These are phyloP conservation scores for Campopleginae sp. DNA, from an alignment of 2,888 invertebrate species.

Conservation along the genomic window DNA sequence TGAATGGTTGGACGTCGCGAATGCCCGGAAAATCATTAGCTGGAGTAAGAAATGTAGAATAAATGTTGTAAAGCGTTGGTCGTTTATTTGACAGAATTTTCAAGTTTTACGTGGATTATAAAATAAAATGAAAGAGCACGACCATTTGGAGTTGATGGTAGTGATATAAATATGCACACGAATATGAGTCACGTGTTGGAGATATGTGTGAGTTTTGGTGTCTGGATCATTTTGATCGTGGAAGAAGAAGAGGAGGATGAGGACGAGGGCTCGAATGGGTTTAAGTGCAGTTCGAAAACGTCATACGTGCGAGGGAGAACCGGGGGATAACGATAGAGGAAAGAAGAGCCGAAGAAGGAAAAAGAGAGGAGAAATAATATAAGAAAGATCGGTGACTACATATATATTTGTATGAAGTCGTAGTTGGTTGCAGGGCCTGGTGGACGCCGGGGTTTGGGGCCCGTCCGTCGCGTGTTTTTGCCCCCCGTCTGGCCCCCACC, in stretches of 20 bases:
- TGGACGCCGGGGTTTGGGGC: slow-evolving; percentile 75
- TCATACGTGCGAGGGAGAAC: slow-evolving; percentile 36
- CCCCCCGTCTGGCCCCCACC: slow-evolving; percentile 81
- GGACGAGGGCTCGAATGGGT: slow-evolving; percentile 23
- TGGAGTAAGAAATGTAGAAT: not conserved
- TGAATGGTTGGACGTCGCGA: no score
- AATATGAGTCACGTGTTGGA: not conserved
- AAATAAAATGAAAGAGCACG: not conserved
- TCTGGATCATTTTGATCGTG: slow-evolving; percentile 36
- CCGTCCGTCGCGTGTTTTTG: slow-evolving; percentile 79
- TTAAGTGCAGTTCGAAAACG: slow-evolving; percentile 44
- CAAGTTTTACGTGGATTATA: not conserved
- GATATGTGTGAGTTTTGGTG: not conserved
- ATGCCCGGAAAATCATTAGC: not conserved
- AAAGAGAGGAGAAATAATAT: slow-evolving; percentile 50
- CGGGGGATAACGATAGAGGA: slow-evolving; percentile 44
- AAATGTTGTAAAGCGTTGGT: not conserved
- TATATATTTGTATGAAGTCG: slow-evolving; percentile 45
- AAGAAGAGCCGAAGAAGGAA: slow-evolving; percentile 31
- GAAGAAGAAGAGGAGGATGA: slow-evolving; percentile 25
- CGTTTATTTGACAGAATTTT: not conserved
- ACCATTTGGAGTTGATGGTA: not conserved
- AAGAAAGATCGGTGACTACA: slow-evolving; percentile 46
- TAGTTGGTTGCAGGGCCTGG: slow-evolving; percentile 73
- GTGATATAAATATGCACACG: not conserved